These are phyloP conservation scores for Vanessa cardui DNA, from an alignment of 2,888 invertebrate species.

Conservation along the genomic window DNA sequence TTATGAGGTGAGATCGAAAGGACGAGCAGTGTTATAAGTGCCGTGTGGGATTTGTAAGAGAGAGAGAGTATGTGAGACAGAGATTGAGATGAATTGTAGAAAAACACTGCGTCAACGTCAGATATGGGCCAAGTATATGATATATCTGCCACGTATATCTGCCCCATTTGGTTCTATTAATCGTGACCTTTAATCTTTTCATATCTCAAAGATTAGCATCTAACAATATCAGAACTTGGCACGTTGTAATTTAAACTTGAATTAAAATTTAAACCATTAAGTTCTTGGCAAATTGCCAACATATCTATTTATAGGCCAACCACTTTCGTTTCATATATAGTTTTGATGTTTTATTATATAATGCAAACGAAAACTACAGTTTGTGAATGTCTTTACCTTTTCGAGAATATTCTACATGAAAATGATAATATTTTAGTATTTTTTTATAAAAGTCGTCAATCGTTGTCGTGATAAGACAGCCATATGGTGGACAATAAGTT, in stretches of 20 bases:
- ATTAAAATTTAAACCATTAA: constrained; percentile 9
- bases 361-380: neutral
- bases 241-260: constrained; percentile 8
- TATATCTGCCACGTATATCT: neutral
- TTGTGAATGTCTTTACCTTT: neutral
- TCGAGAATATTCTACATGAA: no score
- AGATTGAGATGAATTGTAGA: no score
- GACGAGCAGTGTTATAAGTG: no score
- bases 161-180: neutral
- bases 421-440: no score
- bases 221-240: constrained; percentile 6
- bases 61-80: no score
- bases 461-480: neutral
- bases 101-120: neutral
- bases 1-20: no score
- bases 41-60: no score
- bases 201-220: constrained; percentile 12
- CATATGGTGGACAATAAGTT: no score
- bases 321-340: constrained; percentile 11
- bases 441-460: neutral
- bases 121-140: neutral
- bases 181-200: neutral
- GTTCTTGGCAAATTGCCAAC: constrained; percentile 19
- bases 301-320: constrained; percentile 14
- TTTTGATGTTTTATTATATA: constrained; percentile 6